A percentile compares a stretch with the other conserved stretches of the same genome.
Evolutionary conservation across 64 coral and sea anemone genomes (phyloP).

Genomic region (Astreopora myriophthalma): DNA sequence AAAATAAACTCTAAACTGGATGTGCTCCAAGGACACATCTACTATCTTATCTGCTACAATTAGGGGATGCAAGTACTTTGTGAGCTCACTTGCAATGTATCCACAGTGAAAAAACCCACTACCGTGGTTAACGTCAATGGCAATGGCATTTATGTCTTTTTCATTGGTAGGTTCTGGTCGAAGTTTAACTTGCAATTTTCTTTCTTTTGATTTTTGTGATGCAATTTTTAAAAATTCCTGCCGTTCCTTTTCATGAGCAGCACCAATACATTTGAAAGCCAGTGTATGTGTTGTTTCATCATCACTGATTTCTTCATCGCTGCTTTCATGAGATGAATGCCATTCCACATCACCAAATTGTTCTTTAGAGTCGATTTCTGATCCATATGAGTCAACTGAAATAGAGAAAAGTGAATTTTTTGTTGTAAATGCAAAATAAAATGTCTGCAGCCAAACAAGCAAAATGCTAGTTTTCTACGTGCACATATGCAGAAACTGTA

Average conservation of each 20-base stretch:
- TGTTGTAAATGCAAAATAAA: background rate
- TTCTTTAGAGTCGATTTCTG: background rate
- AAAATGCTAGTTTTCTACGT: background rate
- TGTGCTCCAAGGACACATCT: background rate
- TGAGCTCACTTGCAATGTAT: constrained; percentile 67
- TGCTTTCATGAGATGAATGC: background rate
- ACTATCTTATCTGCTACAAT: constrained; percentile 22
- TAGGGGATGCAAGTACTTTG: constrained; percentile 38
- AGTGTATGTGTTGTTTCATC: constrained; percentile 57
- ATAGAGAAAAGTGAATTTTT: background rate
- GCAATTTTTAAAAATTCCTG: constrained; percentile 54
- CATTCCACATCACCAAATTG: background rate
- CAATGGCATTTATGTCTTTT: constrained; percentile 55
- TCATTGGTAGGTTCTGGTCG: constrained; percentile 46
- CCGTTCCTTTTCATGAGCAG: constrained; percentile 25
- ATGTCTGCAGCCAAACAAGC: background rate
- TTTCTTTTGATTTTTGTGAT: background rate
- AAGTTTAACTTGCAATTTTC: background rate
- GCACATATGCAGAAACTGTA: background rate
- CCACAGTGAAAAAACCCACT: constrained; percentile 26
- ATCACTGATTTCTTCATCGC: background rate
- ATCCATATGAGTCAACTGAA: background rate
- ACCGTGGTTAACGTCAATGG: constrained; percentile 56
- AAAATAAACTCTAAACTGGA: constrained; percentile 37
- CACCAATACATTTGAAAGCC: constrained; percentile 83